Conservation (phyloP, 1,140 invertebrate genomes). For the Drosophila bocqueti region DNA sequence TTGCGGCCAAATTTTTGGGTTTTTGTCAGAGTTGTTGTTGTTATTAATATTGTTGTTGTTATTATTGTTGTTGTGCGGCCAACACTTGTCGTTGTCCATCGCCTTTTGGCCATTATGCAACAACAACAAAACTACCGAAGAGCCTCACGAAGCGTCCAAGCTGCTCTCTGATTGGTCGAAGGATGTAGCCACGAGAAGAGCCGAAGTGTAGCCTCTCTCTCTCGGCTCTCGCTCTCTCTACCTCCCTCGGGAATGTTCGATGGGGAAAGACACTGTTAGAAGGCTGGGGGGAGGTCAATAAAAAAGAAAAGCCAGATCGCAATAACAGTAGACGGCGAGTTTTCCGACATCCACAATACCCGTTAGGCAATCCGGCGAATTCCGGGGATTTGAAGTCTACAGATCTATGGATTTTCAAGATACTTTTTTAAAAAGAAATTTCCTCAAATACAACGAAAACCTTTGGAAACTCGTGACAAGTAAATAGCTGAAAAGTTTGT, state of each 20-base stretch:
- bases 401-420: background rate
- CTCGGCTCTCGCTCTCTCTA: conserved; percentile 8
- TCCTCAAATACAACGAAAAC: background rate
- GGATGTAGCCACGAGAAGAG: conserved; percentile 35
- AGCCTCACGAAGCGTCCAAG: conserved; percentile 36
- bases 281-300: background rate
- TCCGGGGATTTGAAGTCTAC: background rate
- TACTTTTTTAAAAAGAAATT: background rate
- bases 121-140: conserved; percentile 44
- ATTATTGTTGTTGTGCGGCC: conserved; percentile 15
- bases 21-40: conserved; percentile 11
- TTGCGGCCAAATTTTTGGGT: conserved; percentile 37
- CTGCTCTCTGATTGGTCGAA: conserved; percentile 67
- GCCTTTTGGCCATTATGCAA: conserved; percentile 67
- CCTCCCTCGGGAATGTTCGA: conserved; percentile 11
- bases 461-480: background rate
- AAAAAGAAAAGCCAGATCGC: conserved; percentile 28
- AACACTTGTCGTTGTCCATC: conserved; percentile 54
- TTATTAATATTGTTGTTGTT: conserved; percentile 10
- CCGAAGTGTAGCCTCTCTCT: conserved; percentile 48
- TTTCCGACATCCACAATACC: conserved; percentile 11
- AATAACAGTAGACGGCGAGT: conserved; percentile 17
- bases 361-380: conserved; percentile 3
- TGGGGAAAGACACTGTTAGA: background rate
- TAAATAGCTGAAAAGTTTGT: background rate